Percentiles rank a stretch among this genome's conserved stretches.
Conservation (phyloP, 2,888 invertebrate genomes). For the Drosophila gaucha region DNA sequence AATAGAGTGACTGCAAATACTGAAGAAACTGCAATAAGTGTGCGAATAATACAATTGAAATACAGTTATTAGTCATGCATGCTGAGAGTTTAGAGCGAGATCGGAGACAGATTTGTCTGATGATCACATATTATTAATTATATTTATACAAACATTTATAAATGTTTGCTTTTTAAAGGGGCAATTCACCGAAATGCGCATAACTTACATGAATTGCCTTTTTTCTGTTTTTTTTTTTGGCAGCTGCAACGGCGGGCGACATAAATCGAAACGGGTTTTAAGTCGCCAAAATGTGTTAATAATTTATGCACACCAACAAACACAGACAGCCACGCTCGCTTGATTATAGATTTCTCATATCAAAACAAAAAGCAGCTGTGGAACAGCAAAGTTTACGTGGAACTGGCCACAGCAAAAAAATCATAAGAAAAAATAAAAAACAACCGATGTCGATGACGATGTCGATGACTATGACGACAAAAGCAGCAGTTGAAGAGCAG, state of each 20-base stretch:
- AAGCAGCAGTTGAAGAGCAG: constrained; percentile 45
- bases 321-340: constrained; percentile 22
- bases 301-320: constrained; percentile 30
- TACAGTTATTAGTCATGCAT: constrained; percentile 55
- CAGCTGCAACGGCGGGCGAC: constrained; percentile 3
- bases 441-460: constrained; percentile 42
- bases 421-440: constrained; percentile 8
- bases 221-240: constrained; percentile 3
- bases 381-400: constrained; percentile 48
- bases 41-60: constrained; percentile 33
- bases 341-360: constrained; percentile 62
- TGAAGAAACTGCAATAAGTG: constrained; percentile 30
- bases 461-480: constrained; percentile 50
- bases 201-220: constrained; percentile 38
- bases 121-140: constrained; percentile 30
- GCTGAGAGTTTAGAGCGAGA: constrained; percentile 1
- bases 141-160: constrained; percentile 3
- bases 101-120: constrained; percentile 9
- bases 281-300: constrained; percentile 45
- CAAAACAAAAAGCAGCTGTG: constrained; percentile 77
- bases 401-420: constrained; percentile 21
- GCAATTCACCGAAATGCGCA: constrained; percentile 31
- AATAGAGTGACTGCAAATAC: constrained; percentile 12
- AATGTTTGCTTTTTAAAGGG: constrained; percentile 14
- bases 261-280: constrained; percentile 42